Conservation (phyloP, 2,888 invertebrate species). For the Drosophila mulleri region DNA sequence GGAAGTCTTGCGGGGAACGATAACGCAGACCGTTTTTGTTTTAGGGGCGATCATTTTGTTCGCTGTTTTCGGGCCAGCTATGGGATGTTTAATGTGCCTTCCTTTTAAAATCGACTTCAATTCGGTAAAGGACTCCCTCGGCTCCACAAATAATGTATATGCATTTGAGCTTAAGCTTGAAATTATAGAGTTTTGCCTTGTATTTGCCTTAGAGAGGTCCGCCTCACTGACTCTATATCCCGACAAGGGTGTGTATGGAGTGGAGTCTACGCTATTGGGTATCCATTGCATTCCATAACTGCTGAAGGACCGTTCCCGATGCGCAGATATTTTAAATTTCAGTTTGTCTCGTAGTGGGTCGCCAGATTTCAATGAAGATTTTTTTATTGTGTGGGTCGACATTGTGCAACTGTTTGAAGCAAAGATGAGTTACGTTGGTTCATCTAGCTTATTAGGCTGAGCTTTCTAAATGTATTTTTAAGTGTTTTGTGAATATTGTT, state of each 20-base stretch:
- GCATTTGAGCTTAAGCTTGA: background rate
- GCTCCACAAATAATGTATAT: background rate
- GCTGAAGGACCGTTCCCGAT: accelerated
- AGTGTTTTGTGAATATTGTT: background rate
- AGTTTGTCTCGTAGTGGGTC: background rate
- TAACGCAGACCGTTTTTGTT: background rate
- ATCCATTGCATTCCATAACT: background rate
- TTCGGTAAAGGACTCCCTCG: background rate
- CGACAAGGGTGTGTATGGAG: background rate
- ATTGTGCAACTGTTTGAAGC: background rate
- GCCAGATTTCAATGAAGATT: background rate
- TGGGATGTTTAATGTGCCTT: background rate
- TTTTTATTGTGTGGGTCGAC: background rate
- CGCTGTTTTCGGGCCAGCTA: background rate
- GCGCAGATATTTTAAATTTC: background rate
- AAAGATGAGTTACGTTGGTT: background rate
- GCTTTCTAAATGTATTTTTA: background rate
- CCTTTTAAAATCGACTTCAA: background rate
- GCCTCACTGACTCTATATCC: background rate
- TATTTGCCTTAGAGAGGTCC: too few species aligned
- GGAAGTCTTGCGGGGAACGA: background rate
- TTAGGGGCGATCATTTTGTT: background rate
- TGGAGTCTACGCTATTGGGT: background rate
- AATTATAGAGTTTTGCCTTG: too few species aligned
- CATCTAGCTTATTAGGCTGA: background rate